phyloP scores from a whole-genome alignment of 2,888 invertebrate genomes.

The Cerceris ruficornis region DNA sequence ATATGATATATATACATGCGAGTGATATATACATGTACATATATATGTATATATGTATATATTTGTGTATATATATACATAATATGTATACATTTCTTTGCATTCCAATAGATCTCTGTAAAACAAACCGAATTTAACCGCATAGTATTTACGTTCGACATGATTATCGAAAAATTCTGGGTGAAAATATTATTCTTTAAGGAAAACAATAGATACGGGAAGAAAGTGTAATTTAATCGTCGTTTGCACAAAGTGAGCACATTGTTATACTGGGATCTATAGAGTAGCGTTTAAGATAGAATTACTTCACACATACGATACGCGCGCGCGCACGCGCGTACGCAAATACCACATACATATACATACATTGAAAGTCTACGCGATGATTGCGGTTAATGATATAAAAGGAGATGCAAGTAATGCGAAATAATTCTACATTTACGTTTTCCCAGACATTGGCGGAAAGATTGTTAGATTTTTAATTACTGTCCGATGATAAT shows the following conservation, averaged over 20 bases:
- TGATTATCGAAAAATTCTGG: slow-evolving; percentile 14
- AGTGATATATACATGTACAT: slow-evolving; percentile 10
- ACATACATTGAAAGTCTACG: slow-evolving; percentile 13
- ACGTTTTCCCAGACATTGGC: slow-evolving; percentile 35
- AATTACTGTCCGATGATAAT: slow-evolving; percentile 48
- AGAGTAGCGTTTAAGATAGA: slow-evolving; percentile 56
- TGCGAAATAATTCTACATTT: slow-evolving; percentile 32
- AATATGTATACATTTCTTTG: slow-evolving; percentile 61
- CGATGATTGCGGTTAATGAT: slow-evolving; percentile 7
- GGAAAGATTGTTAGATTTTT: slow-evolving; percentile 34
- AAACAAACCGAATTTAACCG: slow-evolving; percentile 45
- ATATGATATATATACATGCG: neutral
- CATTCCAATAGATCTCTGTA: slow-evolving; percentile 68
- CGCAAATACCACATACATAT: slow-evolving; percentile 23
- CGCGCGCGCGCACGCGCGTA: no score
- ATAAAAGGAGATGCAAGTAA: slow-evolving; percentile 22
- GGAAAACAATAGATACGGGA: slow-evolving; percentile 16
- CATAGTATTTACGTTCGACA: slow-evolving; percentile 41
- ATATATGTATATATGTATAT: neutral
- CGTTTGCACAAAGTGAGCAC: slow-evolving; percentile 68
- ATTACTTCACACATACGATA: slow-evolving; percentile 29
- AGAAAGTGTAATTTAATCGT: slow-evolving; percentile 46
- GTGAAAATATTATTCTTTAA: slow-evolving; percentile 10
- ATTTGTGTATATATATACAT: slow-evolving; percentile 11
- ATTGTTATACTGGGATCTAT: slow-evolving; percentile 57